phyloP scores from a whole-genome alignment of 2,888 invertebrate species.

The Cancer borealis region DNA sequence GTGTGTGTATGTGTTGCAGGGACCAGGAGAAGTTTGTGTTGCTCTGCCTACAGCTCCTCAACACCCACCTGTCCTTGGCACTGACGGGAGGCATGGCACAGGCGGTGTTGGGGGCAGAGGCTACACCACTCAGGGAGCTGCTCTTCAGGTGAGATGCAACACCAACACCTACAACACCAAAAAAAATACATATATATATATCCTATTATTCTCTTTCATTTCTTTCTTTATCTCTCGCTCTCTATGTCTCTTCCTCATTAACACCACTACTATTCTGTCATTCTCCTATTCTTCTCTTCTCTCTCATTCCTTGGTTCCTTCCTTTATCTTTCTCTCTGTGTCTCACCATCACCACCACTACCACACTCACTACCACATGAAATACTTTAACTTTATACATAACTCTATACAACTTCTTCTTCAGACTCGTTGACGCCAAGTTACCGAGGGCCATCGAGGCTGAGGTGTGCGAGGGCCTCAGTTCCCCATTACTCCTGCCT shows the following conservation, averaged over 20 bases:
- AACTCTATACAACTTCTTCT: not conserved
- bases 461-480: slow-evolving; percentile 83
- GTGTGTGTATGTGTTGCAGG: slow-evolving; percentile 78
- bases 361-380: not conserved
- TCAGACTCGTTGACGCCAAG: slow-evolving; percentile 80
- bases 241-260: not conserved
- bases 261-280: not conserved
- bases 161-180: not conserved
- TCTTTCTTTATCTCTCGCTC: not conserved
- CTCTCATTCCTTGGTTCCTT: not conserved
- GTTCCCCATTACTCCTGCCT: slow-evolving; percentile 84
- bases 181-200: too few species aligned
- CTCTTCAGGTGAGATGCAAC: slow-evolving; percentile 82
- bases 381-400: not conserved
- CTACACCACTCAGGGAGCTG: slow-evolving; percentile 82
- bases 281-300: not conserved
- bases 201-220: not conserved
- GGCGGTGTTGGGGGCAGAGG: slow-evolving; percentile 82
- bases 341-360: too few species aligned
- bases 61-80: slow-evolving; percentile 84
- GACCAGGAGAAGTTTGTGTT: slow-evolving; percentile 84
- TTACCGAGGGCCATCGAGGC: slow-evolving; percentile 82
- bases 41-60: slow-evolving; percentile 83
- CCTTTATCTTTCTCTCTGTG: not conserved
- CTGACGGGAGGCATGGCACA: slow-evolving; percentile 82